These are phyloP conservation scores for Cataglyphis rosenhaueri DNA, from an alignment of 2,888 invertebrate genomes.

Conservation along the genomic window DNA sequence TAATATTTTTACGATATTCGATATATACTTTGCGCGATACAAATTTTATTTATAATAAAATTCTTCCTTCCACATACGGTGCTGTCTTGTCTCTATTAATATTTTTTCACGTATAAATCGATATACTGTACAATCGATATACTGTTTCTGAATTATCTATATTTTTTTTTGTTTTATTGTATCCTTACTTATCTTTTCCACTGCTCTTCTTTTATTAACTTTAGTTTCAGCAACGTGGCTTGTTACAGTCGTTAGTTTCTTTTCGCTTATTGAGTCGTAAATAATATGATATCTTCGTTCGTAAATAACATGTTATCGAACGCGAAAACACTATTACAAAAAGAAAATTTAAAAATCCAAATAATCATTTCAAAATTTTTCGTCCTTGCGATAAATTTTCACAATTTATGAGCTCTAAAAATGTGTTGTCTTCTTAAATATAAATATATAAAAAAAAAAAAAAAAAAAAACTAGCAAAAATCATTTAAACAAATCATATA, in stretches of 20 bases:
- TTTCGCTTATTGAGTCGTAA: slow-evolving; percentile 50
- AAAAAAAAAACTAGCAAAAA: not conserved
- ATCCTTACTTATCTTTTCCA: slow-evolving; percentile 45
- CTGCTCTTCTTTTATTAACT: slow-evolving; percentile 47
- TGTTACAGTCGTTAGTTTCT: slow-evolving; percentile 47
- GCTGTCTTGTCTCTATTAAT: not conserved
- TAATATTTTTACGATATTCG: slow-evolving; percentile 4
- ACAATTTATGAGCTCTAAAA: not conserved
- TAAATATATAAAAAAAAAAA: not conserved
- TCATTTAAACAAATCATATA: not conserved
- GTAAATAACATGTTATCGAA: slow-evolving; percentile 49
- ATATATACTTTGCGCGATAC: not conserved
- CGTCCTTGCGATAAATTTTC: slow-evolving; percentile 22
- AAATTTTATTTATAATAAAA: slow-evolving; percentile 16
- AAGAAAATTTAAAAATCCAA: slow-evolving; percentile 3
- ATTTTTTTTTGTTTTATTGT: slow-evolving; percentile 1
- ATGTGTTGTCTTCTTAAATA: not conserved
- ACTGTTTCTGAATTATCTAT: slow-evolving; percentile 5
- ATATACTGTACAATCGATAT: slow-evolving; percentile 13
- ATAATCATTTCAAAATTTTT: slow-evolving; percentile 33
- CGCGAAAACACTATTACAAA: slow-evolving; percentile 41
- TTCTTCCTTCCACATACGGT: slow-evolving; percentile 4
- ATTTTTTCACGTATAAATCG: slow-evolving; percentile 19
- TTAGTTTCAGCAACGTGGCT: slow-evolving; percentile 34
- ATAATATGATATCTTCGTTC: slow-evolving; percentile 48